Conservation (phyloP, 2,888 invertebrate genomes). For the Scelioninae gen. 2 region DNA sequence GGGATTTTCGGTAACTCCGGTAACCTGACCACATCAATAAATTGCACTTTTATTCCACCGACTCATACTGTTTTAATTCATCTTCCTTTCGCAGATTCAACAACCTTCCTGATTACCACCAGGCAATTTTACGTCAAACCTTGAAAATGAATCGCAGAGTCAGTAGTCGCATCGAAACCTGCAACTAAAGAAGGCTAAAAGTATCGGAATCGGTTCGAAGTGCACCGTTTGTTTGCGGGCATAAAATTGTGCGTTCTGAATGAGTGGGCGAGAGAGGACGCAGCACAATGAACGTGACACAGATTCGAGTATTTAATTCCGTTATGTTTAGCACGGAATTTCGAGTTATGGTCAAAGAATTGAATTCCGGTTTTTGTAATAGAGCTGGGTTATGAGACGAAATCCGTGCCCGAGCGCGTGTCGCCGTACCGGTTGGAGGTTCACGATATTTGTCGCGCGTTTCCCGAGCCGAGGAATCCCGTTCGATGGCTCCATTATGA, state of each 20-base stretch:
- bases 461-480: constrained; percentile 42
- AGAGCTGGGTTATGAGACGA: constrained; percentile 32
- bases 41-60: too few species aligned
- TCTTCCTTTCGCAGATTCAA: too few species aligned
- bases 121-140: too few species aligned
- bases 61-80: too few species aligned
- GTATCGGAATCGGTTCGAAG: constrained; percentile 30
- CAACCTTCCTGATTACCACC: too few species aligned
- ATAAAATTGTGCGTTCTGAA: constrained; percentile 58
- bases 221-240: constrained; percentile 51
- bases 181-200: neutral
- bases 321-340: constrained; percentile 57
- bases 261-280: constrained; percentile 59
- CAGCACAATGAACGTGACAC: constrained; percentile 58
- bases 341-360: constrained; percentile 52
- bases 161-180: too few species aligned
- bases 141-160: neutral
- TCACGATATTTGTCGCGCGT: constrained; percentile 46
- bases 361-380: constrained; percentile 55
- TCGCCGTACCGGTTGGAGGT: constrained; percentile 40
- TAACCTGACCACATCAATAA: too few species aligned
- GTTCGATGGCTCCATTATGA: constrained; percentile 50
- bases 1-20: constrained; percentile 1
- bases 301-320: constrained; percentile 56
- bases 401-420: constrained; percentile 18